Conservation (phyloP, 2,113 vertebrate genomes). For the Syrmaticus mikado region DNA sequence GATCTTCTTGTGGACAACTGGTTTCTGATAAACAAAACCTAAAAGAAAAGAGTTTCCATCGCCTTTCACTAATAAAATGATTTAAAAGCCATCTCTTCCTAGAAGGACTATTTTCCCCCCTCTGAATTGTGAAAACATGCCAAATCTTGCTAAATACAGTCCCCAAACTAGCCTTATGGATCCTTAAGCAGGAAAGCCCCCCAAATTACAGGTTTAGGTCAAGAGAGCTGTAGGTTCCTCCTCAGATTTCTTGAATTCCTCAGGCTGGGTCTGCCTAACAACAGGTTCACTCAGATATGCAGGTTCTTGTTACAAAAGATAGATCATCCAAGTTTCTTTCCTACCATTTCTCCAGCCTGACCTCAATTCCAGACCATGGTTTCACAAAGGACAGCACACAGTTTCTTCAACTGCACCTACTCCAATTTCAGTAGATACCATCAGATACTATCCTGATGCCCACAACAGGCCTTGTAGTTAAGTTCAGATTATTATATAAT, state of each 20-base stretch:
- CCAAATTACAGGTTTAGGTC: background rate
- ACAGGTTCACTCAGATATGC: background rate
- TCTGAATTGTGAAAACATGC: background rate
- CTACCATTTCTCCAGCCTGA: background rate
- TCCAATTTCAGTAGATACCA: background rate
- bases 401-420: background rate
- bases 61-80: background rate
- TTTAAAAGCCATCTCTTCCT: background rate
- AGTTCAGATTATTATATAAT: background rate
- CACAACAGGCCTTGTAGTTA: background rate
- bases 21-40: conserved; percentile 99
- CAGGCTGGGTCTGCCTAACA: background rate
- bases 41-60: conserved; percentile 62
- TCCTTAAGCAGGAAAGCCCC: background rate
- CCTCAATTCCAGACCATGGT: background rate
- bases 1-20: conserved; percentile 99
- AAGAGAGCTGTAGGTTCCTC: background rate
- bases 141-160: background rate
- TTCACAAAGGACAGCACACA: background rate
- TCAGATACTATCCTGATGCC: background rate
- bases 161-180: background rate
- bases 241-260: background rate
- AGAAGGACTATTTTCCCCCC: background rate
- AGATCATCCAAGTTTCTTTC: rapidly evolving
- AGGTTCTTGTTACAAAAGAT: background rate